Percentiles rank a stretch among this genome's conserved stretches.
Conservation (phyloP, 2,797 vertebrate genomes). For the Siniperca obscura region DNA sequence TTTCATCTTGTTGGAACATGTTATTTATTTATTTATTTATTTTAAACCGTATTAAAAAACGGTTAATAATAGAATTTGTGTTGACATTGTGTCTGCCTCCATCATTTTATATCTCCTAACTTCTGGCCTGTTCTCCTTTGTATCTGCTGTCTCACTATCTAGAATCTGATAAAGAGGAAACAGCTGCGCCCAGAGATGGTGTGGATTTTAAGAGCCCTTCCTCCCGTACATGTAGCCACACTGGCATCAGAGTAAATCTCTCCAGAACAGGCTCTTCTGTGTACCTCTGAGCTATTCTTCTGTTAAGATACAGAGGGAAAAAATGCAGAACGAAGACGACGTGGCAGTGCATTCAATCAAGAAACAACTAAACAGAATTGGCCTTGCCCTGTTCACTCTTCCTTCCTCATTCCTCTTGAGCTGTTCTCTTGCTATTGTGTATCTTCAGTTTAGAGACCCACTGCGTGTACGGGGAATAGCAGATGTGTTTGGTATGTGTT, state of each 20-base stretch:
- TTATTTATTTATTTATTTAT: constrained; percentile 14
- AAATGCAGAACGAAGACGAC: constrained; percentile 1
- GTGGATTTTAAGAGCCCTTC: constrained; percentile 40
- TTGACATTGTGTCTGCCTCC: constrained; percentile 29
- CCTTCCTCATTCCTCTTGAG: constrained; percentile 24
- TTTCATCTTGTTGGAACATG: constrained; percentile 21
- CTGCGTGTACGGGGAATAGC: not conserved
- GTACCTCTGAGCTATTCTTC: constrained; percentile 36
- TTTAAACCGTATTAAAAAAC: not conserved
- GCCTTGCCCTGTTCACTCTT: constrained; percentile 3
- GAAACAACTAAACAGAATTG: constrained; percentile 32
- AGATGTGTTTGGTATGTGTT: constrained; percentile 1
- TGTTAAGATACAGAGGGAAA: not conserved
- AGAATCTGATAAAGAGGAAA: constrained; percentile 70
- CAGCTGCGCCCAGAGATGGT: constrained; percentile 60
- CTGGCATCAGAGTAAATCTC: constrained; percentile 33
- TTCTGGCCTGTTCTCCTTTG: constrained; percentile 37
- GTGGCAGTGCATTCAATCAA: constrained; percentile 33
- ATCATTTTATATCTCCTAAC: constrained; percentile 51
- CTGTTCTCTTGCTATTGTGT: constrained; percentile 10
- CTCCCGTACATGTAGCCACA: constrained; percentile 35
- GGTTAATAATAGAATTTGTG: constrained; percentile 12
- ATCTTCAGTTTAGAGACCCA: constrained; percentile 13
- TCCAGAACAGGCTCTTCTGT: constrained; percentile 31
- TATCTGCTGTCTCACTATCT: constrained; percentile 44